Conservation (phyloP, 2,113 vertebrate genomes). For the Heterotilapia buettikoferi region DNA sequence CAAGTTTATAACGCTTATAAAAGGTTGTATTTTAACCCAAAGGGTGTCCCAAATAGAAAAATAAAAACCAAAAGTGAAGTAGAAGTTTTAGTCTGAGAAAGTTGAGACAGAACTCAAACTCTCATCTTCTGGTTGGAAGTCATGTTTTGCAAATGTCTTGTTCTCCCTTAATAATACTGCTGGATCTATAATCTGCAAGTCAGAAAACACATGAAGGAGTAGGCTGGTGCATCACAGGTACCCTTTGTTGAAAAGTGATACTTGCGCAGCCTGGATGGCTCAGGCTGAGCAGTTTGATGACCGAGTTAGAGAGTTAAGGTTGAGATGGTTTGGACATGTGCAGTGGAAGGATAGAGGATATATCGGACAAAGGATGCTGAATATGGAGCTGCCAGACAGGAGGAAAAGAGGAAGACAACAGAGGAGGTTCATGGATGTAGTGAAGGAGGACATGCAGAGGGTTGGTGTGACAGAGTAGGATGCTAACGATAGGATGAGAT, state of each 20-base stretch:
- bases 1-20: background rate
- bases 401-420: background rate
- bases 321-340: background rate
- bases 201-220: background rate
- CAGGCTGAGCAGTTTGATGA: background rate
- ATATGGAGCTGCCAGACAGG: background rate
- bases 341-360: background rate
- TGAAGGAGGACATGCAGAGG: background rate
- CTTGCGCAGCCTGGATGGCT: background rate
- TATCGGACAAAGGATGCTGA: background rate
- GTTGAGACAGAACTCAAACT: background rate
- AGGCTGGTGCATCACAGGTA: background rate
- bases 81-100: background rate
- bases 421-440: background rate
- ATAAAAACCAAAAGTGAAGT: background rate
- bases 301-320: background rate
- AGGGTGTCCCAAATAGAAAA: background rate
- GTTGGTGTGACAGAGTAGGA: background rate
- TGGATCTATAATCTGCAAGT: background rate
- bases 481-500: background rate
- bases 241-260: background rate
- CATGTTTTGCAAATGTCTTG: background rate
- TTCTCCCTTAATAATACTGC: background rate
- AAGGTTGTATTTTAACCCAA: background rate
- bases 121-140: background rate